Evolutionary conservation across 2,113 vertebrate species (phyloP), one percentile per base, ranked within the genome.

Genomic region (pig (Sus scrofa)): DNA sequence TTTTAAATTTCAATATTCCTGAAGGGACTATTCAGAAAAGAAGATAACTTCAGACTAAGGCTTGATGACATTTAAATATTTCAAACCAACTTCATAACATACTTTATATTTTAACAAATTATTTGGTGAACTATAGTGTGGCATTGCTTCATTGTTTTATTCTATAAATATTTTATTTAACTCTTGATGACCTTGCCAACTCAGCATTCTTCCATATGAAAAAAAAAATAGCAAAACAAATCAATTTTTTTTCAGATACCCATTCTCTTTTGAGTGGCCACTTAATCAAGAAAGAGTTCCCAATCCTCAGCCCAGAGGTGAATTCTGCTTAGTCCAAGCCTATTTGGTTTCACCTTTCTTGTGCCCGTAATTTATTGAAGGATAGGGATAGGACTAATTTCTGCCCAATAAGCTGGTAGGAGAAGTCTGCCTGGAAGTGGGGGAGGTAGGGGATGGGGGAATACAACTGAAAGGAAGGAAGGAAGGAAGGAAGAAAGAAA

Each of bases 61-160:
- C 77, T 93, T 96, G 97, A 97, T 95, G 70, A 98, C 92, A 97
- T 30, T 79, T 98, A 91, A 98, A 98, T 98, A 98, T 97, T 98
- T 98, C 88, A 98, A 98, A 96, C 95, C 91, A 96, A 94, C 93
- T 97, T 97, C 97, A 97, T 97, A 97, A 95, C 95, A 97, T 96
- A 96, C 97, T 98, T 97, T 96, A 92, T 96, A 93, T 96, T 98
- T 95, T 96, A 97, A 98, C 97, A 52, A 20, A 54, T 19, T 54
- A 54, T 54, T 32, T 54, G 50, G 30, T 54, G 50, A 77, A 77
- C 50, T 77, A 77, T 54, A 77, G 54, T 54, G 52, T 20, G 19
- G 19, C 34, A 9, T 13, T 37, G 9, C 32, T 79, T 79, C 75
- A 56, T 56, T 56, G 34, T 39, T 39, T 71, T 56, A 22, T 54